These are phyloP conservation scores for Crypturellus undulatus DNA, from an alignment of 2,113 vertebrate species.

Conservation along the genomic window DNA sequence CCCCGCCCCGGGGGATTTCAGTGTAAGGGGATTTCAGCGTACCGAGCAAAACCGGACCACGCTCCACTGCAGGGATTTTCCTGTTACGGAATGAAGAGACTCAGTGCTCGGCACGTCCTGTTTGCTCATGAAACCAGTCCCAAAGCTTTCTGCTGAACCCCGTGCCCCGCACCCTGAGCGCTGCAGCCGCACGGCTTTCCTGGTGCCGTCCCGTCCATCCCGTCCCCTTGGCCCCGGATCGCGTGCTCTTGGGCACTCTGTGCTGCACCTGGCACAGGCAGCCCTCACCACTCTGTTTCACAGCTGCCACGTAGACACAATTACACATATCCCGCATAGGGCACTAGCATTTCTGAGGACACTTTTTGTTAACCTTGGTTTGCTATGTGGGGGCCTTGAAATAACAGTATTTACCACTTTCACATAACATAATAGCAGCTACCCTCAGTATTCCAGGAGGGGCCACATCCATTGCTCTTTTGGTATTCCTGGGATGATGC, in stretches of 20 bases:
- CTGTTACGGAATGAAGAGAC: background rate
- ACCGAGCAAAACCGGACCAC: background rate
- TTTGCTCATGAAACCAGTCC: background rate
- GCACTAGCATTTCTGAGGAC: background rate
- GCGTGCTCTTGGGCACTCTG: accelerated
- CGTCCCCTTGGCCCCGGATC: accelerated
- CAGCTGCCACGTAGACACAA: background rate
- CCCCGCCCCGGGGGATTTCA: too few relatives aligned
- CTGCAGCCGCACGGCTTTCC: background rate
- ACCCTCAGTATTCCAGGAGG: background rate
- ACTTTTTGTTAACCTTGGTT: background rate
- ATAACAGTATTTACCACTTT: background rate
- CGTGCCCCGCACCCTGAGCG: background rate
- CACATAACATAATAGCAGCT: background rate
- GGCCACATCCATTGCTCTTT: background rate
- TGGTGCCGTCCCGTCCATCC: background rate
- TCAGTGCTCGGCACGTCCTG: background rate
- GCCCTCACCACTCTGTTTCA: background rate
- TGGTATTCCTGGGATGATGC: background rate
- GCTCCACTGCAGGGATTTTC: background rate
- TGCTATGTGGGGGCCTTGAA: background rate
- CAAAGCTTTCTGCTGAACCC: background rate
- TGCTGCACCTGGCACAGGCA: background rate
- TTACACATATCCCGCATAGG: background rate
- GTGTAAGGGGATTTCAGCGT: background rate